Conservation (phyloP, 2,797 vertebrate genomes). For the Anabas testudineus region DNA sequence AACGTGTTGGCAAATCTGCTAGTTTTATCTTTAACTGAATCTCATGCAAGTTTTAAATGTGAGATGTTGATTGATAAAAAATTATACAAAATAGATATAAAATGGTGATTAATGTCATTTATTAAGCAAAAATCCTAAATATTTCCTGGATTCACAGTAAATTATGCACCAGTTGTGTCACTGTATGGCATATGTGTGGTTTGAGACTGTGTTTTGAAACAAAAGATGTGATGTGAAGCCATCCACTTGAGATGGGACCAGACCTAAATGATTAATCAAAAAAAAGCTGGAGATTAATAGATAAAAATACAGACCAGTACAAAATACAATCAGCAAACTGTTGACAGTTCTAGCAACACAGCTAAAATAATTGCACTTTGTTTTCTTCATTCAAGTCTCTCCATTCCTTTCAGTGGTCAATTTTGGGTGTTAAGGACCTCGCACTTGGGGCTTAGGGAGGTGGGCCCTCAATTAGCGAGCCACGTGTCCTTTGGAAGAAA, state of each 20-base stretch:
- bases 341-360: slow-evolving; percentile 5
- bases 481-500: slow-evolving; percentile 74
- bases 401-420: slow-evolving; percentile 66
- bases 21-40: not conserved
- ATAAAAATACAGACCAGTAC: no score
- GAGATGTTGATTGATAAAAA: no score
- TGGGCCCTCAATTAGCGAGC: slow-evolving; percentile 79
- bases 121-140: not conserved
- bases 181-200: not conserved
- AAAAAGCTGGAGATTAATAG: not conserved
- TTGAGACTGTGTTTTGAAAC: fast-evolving
- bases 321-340: no score
- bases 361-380: slow-evolving; percentile 21
- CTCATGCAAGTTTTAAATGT: not conserved
- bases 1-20: not conserved
- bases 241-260: not conserved
- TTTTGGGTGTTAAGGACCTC: slow-evolving; percentile 64
- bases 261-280: not conserved
- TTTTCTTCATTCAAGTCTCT: slow-evolving; percentile 21
- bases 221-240: not conserved
- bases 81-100: no score
- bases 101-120: not conserved
- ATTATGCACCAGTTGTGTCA: not conserved
- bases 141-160: not conserved
- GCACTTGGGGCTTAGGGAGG: slow-evolving; percentile 63